Base-by-base conservation (phyloP, 2,888 invertebrate genomes). In the Oscheius sp. region DNA sequence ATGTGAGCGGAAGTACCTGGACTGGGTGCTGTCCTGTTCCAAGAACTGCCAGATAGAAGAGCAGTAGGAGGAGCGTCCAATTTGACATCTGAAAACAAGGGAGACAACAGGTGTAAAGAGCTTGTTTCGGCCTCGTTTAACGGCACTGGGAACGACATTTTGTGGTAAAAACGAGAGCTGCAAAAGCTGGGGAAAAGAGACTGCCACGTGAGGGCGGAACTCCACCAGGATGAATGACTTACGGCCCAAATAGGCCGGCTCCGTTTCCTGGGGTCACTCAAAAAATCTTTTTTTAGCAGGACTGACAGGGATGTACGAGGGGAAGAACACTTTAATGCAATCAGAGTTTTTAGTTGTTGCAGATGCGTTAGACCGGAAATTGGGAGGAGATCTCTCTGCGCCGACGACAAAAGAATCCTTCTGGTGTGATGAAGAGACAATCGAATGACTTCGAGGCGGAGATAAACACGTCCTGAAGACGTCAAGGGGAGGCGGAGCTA, bases 101-200 rank as follows among this genome's bases (percentile, higher is more conserved):
- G 3, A 23, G 48, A 48, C 48, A 48, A 48, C 55, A 55, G 55
- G 55, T 55, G 55, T 25, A 33, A 34, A 31, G 27, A 58, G 61
- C 61, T 61, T 61, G 61, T 61, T 61, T 42, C 29, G 61, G 61
- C 0, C 12, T n/a, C 15, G 61, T 17, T 25, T 61, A 61, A 61
- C 45, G 45, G 29, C 45, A 23, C 20, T 61, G 61, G 31, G 61
- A 61, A 61, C 31, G 61, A n/a, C 42, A 61, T 42, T 42, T 45
- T 61, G 27, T 61, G 45, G 27, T 31, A 45, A 45, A 61, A 61
- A 61, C 37, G 33, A 1, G 31, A 34, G 55, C n/a, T 8, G 27
- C 15, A 12, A 42, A 4, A 12, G 15, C 4, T 42, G 12, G 15
- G n/a, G 5, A 42, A 42, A 42, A 42, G 17, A 42, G 42, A 42